phyloP scores from a whole-genome alignment of 2,113 vertebrate genomes.

The Perca flavescens region DNA sequence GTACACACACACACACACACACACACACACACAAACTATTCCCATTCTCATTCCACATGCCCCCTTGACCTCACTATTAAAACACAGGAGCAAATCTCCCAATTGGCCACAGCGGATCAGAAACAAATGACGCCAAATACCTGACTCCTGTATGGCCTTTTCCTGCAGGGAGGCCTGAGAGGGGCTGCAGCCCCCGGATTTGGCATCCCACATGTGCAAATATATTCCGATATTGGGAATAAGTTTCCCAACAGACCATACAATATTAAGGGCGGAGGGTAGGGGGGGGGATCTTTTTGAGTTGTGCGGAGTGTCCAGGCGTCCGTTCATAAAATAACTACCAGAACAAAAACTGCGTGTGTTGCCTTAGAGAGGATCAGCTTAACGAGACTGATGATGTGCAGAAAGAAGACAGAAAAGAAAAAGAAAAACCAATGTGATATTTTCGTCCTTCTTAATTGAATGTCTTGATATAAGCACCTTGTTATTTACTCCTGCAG shows the following conservation, averaged over 20 bases:
- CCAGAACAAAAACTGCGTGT: not conserved
- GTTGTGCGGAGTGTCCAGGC: not conserved
- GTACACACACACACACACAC: slow-evolving; percentile 48
- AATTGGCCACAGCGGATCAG: slow-evolving; percentile 78
- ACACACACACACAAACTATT: slow-evolving; percentile 45
- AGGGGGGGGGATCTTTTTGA: not conserved
- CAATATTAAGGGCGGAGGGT: not conserved
- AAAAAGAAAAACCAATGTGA: not conserved
- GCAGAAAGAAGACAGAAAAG: not conserved
- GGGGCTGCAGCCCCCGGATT: slow-evolving; percentile 15
- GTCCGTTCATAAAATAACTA: slow-evolving; percentile 2
- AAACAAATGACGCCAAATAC: slow-evolving; percentile 79
- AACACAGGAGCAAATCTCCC: slow-evolving; percentile 82
- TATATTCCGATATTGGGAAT: slow-evolving; percentile 52
- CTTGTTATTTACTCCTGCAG: not conserved
- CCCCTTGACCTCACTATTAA: slow-evolving; percentile 78
- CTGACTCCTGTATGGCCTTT: slow-evolving; percentile 72
- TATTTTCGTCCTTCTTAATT: not conserved
- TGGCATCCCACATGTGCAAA: slow-evolving; percentile 54
- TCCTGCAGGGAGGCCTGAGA: slow-evolving; percentile 30
- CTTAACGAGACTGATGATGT: not conserved
- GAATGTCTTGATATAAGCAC: not conserved
- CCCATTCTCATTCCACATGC: slow-evolving; percentile 63
- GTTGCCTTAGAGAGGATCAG: not conserved
- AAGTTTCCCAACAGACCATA: not conserved